Percentiles rank a stretch among this genome's conserved stretches.
phyloP scores from a whole-genome alignment of 2,113 vertebrate species.

The Chitala chitala region DNA sequence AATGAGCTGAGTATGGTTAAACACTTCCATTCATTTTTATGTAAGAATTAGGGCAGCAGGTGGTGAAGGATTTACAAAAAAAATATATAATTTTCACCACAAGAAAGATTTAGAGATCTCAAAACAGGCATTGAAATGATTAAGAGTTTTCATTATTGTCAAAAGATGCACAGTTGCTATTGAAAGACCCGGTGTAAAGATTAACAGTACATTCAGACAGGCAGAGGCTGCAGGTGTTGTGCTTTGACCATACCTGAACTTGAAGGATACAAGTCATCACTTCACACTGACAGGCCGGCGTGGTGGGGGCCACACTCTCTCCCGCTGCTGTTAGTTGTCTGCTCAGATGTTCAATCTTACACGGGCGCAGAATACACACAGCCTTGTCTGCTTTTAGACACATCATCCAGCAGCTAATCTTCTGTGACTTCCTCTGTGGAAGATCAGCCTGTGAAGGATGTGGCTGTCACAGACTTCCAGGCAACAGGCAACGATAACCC shows the following conservation, averaged over 20 bases:
- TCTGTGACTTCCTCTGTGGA: slow-evolving; percentile 47
- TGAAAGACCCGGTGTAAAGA: background rate
- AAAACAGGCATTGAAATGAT: background rate
- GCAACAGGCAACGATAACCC: slow-evolving; percentile 40
- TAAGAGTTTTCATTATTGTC: background rate
- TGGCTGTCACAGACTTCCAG: slow-evolving; percentile 50
- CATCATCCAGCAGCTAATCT: slow-evolving; percentile 55
- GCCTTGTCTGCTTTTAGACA: slow-evolving; percentile 46
- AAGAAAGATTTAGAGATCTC: too few relatives aligned
- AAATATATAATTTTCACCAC: too few relatives aligned
- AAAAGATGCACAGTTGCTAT: background rate
- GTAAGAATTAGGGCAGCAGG: background rate
- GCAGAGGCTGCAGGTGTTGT: background rate
- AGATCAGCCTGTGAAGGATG: slow-evolving; percentile 38
- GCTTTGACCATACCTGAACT: slow-evolving; percentile 48
- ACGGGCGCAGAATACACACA: slow-evolving; percentile 50
- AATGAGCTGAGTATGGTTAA: background rate
- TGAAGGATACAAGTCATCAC: slow-evolving; percentile 50
- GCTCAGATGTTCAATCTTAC: slow-evolving; percentile 52
- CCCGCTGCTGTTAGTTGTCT: slow-evolving; percentile 31
- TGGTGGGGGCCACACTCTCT: slow-evolving; percentile 34
- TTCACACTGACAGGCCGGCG: slow-evolving; percentile 44
- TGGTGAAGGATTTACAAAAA: background rate
- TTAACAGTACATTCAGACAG: background rate
- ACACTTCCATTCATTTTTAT: background rate